Evolutionary conservation across 2,113 vertebrate genomes (phyloP), one percentile per base, ranked within the genome.

Genomic region (Amphiprion percula): DNA sequence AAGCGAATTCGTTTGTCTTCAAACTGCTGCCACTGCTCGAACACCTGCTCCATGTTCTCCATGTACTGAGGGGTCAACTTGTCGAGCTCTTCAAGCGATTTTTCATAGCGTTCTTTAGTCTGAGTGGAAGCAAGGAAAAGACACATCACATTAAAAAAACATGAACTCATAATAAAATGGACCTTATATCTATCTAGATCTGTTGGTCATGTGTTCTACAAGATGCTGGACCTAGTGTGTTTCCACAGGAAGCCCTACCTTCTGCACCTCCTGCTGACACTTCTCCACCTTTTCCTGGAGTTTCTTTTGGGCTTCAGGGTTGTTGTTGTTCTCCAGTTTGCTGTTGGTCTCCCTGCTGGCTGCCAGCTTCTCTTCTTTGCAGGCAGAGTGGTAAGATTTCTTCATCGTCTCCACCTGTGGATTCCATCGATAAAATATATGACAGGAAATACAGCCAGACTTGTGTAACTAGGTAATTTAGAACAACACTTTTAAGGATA

Each of bases 11-110:
- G 95, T 76, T 97, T 98, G 16, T 98, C 96, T 85, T 99, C 98
- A 73, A 97, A 98, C 93, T 97, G 96, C 92, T 99, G 98, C 90
- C 97, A 98, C 88, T 99, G 97, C 50, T 99, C 97, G 16, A 99
- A 99, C 30, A 98, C 97, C 85, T 98, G 98, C 90, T 99, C 97
- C 98, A 99, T 99, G 92, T 99, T 98, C 91, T 99, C 98, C 96
- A 99, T 98, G 58, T 99, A 99, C 80, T 98, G 98, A 49, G 97
- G 97, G 0, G 96, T 98, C 58, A 94, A 61, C 90, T 96, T 96
- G 87, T 97, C 94, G 7, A 99, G 93, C 63, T 99, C 97, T 46
- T 98, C 97, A 52, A 99, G 92, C 1, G 96, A 93, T 86, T 99
- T 99, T 81, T 97, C 95, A 16, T 99, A 99, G 49, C 96, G 97